Percentiles rank a stretch among this genome's conserved stretches.
These are phyloP conservation scores for Zelostemma sp. DNA, from an alignment of 1,140 invertebrate species.

Conservation along the genomic window DNA sequence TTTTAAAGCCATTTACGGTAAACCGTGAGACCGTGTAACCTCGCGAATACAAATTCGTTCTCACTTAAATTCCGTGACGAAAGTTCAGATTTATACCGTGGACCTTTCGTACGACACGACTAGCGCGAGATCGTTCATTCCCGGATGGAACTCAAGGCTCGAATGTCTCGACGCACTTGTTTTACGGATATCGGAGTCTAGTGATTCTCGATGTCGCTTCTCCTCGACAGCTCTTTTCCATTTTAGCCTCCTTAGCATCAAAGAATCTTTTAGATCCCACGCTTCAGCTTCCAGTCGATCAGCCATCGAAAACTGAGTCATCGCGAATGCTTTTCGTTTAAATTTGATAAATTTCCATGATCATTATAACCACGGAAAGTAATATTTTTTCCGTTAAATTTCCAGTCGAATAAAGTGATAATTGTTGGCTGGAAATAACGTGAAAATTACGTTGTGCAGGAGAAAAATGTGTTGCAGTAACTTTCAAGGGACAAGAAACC, in stretches of 20 bases:
- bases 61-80: slow-evolving; percentile 62
- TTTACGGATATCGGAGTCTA: slow-evolving; percentile 33
- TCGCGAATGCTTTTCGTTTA: no score
- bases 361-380: no score
- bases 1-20: slow-evolving; percentile 66
- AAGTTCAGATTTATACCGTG: slow-evolving; percentile 57
- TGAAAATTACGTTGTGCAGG: slow-evolving; percentile 23
- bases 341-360: no score
- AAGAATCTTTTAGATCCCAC: no score
- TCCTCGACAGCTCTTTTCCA: slow-evolving; percentile 57
- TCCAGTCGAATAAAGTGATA: no score
- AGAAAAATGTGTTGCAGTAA: slow-evolving; percentile 62
- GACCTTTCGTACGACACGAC: slow-evolving; percentile 40
- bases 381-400: no score
- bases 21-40: slow-evolving; percentile 60
- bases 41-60: slow-evolving; percentile 66
- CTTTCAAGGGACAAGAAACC: slow-evolving; percentile 64
- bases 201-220: slow-evolving; percentile 38
- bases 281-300: no score
- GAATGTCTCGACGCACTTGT: slow-evolving; percentile 41
- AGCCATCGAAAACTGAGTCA: no score
- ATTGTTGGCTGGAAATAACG: slow-evolving; percentile 15
- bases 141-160: slow-evolving; percentile 36
- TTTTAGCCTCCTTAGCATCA: slow-evolving; percentile 37
- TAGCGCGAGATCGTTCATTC: slow-evolving; percentile 43